Evolutionary conservation across 2,888 invertebrate genomes (phyloP).

Genomic region (Oxyteleia sp.): DNA sequence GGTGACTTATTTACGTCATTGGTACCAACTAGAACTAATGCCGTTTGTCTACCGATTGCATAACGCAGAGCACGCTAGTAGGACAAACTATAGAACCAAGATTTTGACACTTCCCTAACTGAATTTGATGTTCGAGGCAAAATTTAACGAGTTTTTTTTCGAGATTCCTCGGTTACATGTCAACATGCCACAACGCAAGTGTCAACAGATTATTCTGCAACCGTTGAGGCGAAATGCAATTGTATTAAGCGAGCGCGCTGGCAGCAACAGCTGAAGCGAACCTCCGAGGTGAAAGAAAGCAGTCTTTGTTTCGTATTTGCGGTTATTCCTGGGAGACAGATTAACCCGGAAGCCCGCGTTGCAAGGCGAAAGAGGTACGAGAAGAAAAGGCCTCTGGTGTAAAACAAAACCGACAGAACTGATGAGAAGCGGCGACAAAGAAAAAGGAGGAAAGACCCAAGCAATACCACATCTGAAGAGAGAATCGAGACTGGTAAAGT

Average conservation of each 20-base stretch:
- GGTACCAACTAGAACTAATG: conserved; percentile 17
- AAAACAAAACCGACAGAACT: conserved; percentile 66
- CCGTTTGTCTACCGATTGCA: conserved; percentile 27
- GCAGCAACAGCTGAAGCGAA: conserved; percentile 57
- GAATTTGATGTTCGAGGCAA: not conserved
- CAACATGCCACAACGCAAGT: not conserved
- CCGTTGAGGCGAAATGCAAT: conserved; percentile 23
- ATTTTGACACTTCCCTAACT: not conserved
- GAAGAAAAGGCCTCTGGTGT: conserved; percentile 70
- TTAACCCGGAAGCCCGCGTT: conserved; percentile 79
- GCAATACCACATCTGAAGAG: conserved; percentile 74
- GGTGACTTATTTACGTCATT: conserved; percentile 42
- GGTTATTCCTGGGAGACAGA: conserved; percentile 84
- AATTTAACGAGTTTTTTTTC: not conserved
- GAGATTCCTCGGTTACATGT: not conserved
- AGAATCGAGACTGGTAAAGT: conserved; percentile 81
- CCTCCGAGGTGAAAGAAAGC: conserved; percentile 68
- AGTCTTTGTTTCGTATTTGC: conserved; percentile 84
- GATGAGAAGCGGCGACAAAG: conserved; percentile 69
- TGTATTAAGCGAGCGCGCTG: conserved; percentile 42
- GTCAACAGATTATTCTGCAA: conserved; percentile 26
- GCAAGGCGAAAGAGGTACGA: conserved; percentile 61
- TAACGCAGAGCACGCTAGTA: not conserved
- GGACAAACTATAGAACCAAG: not conserved
- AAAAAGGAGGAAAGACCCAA: conserved; percentile 66